A percentile compares a stretch with the other conserved stretches of the same genome.
phyloP scores from a whole-genome alignment of 2,797 vertebrate species.

The Chromobotia macracanthus region DNA sequence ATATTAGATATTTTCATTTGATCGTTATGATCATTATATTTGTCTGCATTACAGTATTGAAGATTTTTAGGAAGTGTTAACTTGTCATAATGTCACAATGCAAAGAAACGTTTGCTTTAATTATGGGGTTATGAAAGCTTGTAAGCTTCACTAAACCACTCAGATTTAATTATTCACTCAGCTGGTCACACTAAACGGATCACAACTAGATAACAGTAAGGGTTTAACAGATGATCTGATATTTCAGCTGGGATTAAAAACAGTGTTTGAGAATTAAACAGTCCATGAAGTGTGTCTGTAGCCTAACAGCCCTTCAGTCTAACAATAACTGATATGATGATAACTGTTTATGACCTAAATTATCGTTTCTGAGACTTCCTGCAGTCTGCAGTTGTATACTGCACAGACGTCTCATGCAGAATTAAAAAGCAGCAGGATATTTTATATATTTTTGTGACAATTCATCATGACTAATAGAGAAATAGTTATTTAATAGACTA shows the following conservation, averaged over 20 bases:
- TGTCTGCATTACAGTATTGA: too few species aligned
- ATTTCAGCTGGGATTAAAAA: conserved; percentile 13
- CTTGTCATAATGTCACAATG: too few species aligned
- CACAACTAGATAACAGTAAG: conserved; percentile 16
- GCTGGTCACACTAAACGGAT: not conserved
- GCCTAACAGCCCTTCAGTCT: conserved; percentile 8
- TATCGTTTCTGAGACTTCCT: too few species aligned
- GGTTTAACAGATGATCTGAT: too few species aligned
- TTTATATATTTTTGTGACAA: too few species aligned
- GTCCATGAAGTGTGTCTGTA: conserved; percentile 13
- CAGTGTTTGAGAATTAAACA: conserved; percentile 30
- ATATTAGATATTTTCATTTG: too few species aligned
- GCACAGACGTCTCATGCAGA: conserved; percentile 40
- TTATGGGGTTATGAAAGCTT: not conserved
- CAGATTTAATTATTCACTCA: conserved; percentile 7
- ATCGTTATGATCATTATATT: too few species aligned
- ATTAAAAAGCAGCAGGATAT: conserved; percentile 7
- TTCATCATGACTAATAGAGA: not conserved
- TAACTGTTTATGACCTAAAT: too few species aligned
- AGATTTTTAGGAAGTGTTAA: too few species aligned
- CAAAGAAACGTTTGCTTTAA: too few species aligned
- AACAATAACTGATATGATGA: conserved; percentile 10
- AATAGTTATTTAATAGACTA: conserved; percentile 5
- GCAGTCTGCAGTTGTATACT: conserved; percentile 63
- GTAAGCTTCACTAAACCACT: not conserved